Conservation (phyloP, 1,140 invertebrate species). For the Zaprionus kolodkinae region DNA sequence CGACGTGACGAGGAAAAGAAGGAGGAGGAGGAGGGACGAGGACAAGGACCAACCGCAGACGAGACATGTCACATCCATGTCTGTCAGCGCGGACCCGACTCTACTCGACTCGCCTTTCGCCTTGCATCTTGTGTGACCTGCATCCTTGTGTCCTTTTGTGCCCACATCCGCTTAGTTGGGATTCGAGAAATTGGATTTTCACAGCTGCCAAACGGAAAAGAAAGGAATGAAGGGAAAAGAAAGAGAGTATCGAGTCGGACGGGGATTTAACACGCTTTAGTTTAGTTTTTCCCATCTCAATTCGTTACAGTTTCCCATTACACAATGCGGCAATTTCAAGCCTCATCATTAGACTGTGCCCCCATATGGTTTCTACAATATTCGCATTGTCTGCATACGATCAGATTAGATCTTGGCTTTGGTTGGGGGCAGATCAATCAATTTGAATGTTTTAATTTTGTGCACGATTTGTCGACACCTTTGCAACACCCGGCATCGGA, state of each 20-base stretch:
- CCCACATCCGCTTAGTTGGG: slow-evolving; percentile 67
- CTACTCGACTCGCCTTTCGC: slow-evolving; percentile 16
- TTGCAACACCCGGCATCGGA: slow-evolving; percentile 2
- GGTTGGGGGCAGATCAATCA: background rate
- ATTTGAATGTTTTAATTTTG: slow-evolving; percentile 40
- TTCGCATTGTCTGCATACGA: background rate
- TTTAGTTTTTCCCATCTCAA: slow-evolving; percentile 45
- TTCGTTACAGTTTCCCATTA: slow-evolving; percentile 38
- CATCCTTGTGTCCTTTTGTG: slow-evolving; percentile 46
- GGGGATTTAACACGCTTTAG: slow-evolving; percentile 70
- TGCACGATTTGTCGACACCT: slow-evolving; percentile 41
- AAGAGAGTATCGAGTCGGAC: too few relatives aligned
- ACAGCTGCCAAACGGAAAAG: slow-evolving; percentile 59
- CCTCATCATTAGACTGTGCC: slow-evolving; percentile 59
- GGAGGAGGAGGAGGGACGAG: background rate
- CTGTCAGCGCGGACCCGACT: slow-evolving; percentile 46
- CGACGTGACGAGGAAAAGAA: background rate
- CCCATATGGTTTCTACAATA: background rate
- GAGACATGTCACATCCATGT: slow-evolving; percentile 57
- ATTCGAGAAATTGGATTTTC: slow-evolving; percentile 75
- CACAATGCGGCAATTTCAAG: slow-evolving; percentile 60
- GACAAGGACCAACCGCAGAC: slow-evolving; percentile 65
- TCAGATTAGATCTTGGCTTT: background rate
- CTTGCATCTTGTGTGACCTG: slow-evolving; percentile 28
- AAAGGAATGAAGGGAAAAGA: slow-evolving; percentile 17